phyloP scores from a whole-genome alignment of 1,140 invertebrate species.

The Drosophila persimilis region DNA sequence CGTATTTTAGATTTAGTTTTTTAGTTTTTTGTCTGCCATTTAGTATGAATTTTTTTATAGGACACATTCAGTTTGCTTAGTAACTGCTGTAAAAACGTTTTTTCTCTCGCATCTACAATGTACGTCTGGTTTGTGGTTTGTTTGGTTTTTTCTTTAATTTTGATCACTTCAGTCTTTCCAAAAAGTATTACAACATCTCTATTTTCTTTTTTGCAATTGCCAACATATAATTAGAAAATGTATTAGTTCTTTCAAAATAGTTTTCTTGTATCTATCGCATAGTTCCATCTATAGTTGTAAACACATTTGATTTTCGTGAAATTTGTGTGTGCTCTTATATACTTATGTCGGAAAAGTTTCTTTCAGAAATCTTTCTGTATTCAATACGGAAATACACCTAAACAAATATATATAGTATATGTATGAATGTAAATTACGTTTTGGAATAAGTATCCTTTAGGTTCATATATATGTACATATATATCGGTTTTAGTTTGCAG shows the following conservation, averaged over 20 bases:
- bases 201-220: conserved; percentile 5
- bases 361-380: conserved; percentile 60
- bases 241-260: conserved; percentile 44
- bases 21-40: conserved; percentile 60
- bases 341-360: conserved; percentile 40
- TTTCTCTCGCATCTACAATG: conserved; percentile 25
- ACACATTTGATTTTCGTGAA: conserved; percentile 34
- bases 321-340: conserved; percentile 11
- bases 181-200: conserved; percentile 60
- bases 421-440: conserved; percentile 35
- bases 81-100: conserved; percentile 51
- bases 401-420: conserved; percentile 46
- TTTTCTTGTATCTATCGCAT: conserved; percentile 44
- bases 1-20: conserved; percentile 21
- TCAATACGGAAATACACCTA: conserved; percentile 57
- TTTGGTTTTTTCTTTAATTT: conserved; percentile 54
- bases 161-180: conserved; percentile 80
- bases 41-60: conserved; percentile 71
- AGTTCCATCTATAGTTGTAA: conserved; percentile 49
- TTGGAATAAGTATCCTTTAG: conserved; percentile 34
- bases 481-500: conserved; percentile 52
- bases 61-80: conserved; percentile 77
- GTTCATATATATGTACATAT: conserved; percentile 59
- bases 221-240: conserved; percentile 43
- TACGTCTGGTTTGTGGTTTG: conserved; percentile 16